phyloP scores from a whole-genome alignment of 2,113 vertebrate genomes.

The Calyptomena viridis region DNA sequence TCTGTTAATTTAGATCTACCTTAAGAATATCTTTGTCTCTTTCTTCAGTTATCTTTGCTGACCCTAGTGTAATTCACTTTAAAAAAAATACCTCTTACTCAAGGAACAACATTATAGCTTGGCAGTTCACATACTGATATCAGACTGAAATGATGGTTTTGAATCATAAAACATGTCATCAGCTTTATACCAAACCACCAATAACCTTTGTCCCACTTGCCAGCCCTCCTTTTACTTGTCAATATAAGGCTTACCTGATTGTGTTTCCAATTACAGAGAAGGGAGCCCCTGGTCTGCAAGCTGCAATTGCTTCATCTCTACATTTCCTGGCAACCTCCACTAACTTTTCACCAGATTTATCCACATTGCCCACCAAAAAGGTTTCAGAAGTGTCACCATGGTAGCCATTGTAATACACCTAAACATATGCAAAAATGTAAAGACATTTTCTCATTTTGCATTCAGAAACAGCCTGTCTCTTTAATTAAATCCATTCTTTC shows the following conservation, averaged over 20 bases:
- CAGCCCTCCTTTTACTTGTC: conserved; percentile 82
- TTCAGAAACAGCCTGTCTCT: neutral
- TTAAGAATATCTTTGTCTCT: conserved; percentile 64
- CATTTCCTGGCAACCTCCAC: conserved; percentile 86
- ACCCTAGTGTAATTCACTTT: conserved; percentile 79
- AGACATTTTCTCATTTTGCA: conserved; percentile 47
- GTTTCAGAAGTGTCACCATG: conserved; percentile 98
- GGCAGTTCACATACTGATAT: conserved; percentile 88
- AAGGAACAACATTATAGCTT: conserved; percentile 80
- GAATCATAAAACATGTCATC: conserved; percentile 92
- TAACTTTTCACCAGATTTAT: conserved; percentile 84
- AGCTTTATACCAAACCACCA: conserved; percentile 82
- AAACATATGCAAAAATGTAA: conserved; percentile 67
- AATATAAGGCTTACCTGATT: conserved; percentile 87
- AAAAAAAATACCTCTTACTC: conserved; percentile 70
- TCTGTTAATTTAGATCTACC: conserved; percentile 32
- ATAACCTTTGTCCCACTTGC: conserved; percentile 87
- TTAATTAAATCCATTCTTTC: conserved; percentile 14
- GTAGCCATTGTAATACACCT: conserved; percentile 96
- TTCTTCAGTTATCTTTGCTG: conserved; percentile 78
- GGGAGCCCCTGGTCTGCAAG: conserved; percentile 85
- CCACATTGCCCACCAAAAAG: conserved; percentile 90
- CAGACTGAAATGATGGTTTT: conserved; percentile 86
- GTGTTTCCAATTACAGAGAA: conserved; percentile 96
- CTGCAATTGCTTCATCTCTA: conserved; percentile 91